Evolutionary conservation across 2,797 vertebrate species (phyloP).

Genomic region (Remorina albescens): DNA sequence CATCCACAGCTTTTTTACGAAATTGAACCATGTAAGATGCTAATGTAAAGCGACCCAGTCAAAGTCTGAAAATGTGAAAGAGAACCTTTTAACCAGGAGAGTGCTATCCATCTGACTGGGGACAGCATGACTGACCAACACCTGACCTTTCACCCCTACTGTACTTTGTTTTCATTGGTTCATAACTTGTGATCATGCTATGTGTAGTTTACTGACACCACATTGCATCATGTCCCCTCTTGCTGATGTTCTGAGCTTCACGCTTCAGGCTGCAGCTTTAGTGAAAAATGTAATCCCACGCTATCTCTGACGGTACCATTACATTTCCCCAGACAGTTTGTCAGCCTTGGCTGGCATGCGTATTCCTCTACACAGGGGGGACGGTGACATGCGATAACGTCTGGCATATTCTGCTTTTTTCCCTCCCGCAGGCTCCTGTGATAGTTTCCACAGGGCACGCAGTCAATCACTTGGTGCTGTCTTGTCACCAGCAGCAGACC

Average conservation of each 20-base stretch:
- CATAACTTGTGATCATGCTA: neutral
- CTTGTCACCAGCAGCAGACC: slow-evolving; percentile 44
- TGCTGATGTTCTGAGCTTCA: slow-evolving; percentile 26
- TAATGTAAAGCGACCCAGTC: too few relatives aligned
- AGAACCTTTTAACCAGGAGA: neutral
- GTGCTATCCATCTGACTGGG: too few relatives aligned
- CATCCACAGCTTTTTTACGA: too few relatives aligned
- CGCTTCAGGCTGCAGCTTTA: slow-evolving; percentile 36
- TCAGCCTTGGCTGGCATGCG: slow-evolving; percentile 48
- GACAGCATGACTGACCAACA: slow-evolving; percentile 28
- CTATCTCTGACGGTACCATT: slow-evolving; percentile 51
- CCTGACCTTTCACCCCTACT: slow-evolving; percentile 5
- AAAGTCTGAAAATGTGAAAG: neutral
- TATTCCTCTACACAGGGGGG: slow-evolving; percentile 32
- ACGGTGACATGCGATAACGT: slow-evolving; percentile 47
- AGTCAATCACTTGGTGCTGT: slow-evolving; percentile 48
- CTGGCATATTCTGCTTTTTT: slow-evolving; percentile 38
- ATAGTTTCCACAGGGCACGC: slow-evolving; percentile 53
- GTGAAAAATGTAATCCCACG: slow-evolving; percentile 60
- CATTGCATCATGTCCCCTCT: slow-evolving; percentile 22
- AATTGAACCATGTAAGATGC: too few relatives aligned
- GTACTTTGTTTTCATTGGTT: neutral
- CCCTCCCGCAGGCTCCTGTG: slow-evolving; percentile 20
- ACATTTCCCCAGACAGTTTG: slow-evolving; percentile 50
- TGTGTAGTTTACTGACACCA: slow-evolving; percentile 20